Percentiles rank a stretch among this genome's conserved stretches.
phyloP scores from a whole-genome alignment of 2,113 vertebrate genomes.

The Pygoscelis adeliae region DNA sequence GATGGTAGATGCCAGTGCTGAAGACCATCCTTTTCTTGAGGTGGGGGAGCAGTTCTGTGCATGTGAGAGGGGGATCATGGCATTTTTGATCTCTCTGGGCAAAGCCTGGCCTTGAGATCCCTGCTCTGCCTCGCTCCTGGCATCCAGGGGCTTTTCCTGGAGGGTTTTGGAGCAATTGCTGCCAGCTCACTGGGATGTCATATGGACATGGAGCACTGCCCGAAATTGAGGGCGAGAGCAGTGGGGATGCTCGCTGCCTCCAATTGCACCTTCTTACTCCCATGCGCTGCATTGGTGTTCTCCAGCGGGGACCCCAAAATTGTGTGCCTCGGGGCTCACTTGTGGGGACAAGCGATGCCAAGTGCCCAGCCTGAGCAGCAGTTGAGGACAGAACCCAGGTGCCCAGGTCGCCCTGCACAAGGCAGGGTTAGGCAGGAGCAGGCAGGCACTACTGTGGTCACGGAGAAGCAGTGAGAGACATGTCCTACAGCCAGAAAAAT shows the following conservation, averaged over 20 bases:
- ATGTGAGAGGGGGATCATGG: accelerated
- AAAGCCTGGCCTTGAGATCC: background rate
- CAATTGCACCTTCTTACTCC: background rate
- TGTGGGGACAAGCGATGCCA: background rate
- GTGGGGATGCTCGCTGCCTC: background rate
- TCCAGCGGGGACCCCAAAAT: background rate
- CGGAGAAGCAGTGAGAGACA: background rate
- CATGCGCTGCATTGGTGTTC: accelerated
- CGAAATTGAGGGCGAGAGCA: accelerated
- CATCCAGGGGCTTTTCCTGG: background rate
- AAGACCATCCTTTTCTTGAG: background rate
- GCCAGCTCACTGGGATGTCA: accelerated
- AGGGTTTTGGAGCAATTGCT: accelerated
- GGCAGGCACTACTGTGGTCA: background rate
- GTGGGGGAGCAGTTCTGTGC: background rate
- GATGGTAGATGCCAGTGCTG: accelerated
- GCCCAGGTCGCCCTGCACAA: background rate
- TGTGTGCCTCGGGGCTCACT: background rate
- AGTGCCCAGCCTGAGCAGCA: background rate
- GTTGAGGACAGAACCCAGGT: background rate
- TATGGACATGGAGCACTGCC: background rate
- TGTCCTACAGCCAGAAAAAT: background rate
- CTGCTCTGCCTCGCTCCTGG: background rate
- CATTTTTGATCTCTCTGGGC: background rate
- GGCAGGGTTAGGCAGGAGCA: background rate